A percentile compares a stretch with the other conserved stretches of the same genome.
Conservation (phyloP, 2,888 invertebrate genomes). For the Cylindroiulus punctatus region DNA sequence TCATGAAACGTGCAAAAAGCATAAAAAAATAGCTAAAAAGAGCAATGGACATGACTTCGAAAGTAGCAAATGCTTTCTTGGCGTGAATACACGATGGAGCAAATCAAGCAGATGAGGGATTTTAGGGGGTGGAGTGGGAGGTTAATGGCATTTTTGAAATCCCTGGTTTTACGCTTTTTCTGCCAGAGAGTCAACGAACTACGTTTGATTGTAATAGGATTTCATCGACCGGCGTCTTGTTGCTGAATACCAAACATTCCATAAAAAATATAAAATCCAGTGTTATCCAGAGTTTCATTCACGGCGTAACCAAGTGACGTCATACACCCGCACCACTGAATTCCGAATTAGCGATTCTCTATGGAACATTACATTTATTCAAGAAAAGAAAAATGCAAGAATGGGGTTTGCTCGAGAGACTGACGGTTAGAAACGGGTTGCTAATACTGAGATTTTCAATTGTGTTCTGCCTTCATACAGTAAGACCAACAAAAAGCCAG, state of each 20-base stretch:
- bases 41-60: not conserved
- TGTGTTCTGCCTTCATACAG: no score
- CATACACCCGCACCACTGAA: not conserved
- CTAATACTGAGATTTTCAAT: no score
- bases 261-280: not conserved
- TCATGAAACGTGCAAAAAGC: not conserved
- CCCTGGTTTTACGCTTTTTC: not conserved
- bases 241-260: not conserved
- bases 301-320: not conserved
- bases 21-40: not conserved
- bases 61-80: not conserved
- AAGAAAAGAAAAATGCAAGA: not conserved
- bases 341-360: not conserved
- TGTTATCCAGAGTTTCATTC: not conserved
- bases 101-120: not conserved
- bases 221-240: slow-evolving; percentile 28
- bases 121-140: not conserved
- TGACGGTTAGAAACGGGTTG: no score
- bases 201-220: not conserved
- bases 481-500: no score
- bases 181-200: not conserved
- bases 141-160: not conserved
- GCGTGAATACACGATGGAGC: not conserved
- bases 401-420: no score
- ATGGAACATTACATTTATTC: not conserved